These are phyloP conservation scores for Pseudoatta argentina DNA, from an alignment of 1,140 invertebrate genomes.

Conservation along the genomic window DNA sequence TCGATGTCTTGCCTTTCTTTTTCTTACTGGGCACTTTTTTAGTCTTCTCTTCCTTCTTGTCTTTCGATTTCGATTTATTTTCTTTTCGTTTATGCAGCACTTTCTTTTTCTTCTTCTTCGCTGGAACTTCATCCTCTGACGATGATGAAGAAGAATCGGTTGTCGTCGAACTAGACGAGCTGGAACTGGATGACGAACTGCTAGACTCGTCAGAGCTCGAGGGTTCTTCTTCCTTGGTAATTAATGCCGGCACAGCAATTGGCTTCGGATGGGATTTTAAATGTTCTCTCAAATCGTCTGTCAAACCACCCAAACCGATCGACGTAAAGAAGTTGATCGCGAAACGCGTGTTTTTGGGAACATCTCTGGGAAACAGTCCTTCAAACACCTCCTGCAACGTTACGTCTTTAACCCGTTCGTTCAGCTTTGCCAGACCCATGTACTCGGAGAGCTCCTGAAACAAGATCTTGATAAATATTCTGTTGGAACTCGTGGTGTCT, in stretches of 20 bases:
- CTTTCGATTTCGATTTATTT: constrained; percentile 56
- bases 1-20: constrained; percentile 50
- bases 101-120: constrained; percentile 9
- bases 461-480: constrained; percentile 99
- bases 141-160: constrained; percentile 28
- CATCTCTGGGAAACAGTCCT: constrained; percentile 97
- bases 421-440: constrained; percentile 97
- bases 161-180: constrained; percentile 60
- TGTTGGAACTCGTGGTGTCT: constrained; percentile 98
- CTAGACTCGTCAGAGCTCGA: constrained; percentile 69
- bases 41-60: constrained; percentile 67
- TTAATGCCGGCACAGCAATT: constrained; percentile 54
- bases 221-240: constrained; percentile 48
- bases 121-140: constrained; percentile 36
- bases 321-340: constrained; percentile 99
- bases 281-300: constrained; percentile 96
- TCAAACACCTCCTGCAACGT: constrained; percentile 95
- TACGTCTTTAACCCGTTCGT: constrained; percentile 95
- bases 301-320: constrained; percentile 98
- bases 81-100: constrained; percentile 49
- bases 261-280: constrained; percentile 89
- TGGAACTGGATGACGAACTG: constrained; percentile 59
- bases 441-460: constrained; percentile 99
- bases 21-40: constrained; percentile 55
- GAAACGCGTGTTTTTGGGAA: constrained; percentile 98